Conservation (phyloP, 2,113 vertebrate genomes). For the Oreochromis niloticus region DNA sequence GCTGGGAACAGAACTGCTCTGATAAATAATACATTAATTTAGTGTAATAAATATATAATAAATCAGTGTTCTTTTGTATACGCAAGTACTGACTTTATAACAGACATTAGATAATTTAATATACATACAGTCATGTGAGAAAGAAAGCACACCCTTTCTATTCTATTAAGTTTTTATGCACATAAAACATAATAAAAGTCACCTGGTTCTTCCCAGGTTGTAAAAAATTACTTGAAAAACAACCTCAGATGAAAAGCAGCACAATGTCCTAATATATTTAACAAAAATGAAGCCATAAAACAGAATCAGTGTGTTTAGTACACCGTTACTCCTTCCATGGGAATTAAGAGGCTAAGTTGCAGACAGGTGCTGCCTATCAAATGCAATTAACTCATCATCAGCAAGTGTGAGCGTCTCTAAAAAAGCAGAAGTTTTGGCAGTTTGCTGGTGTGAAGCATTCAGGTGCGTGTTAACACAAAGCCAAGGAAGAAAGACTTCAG, state of each 20-base stretch:
- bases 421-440: not conserved
- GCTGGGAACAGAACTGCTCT: not conserved
- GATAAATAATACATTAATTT: not conserved
- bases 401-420: not conserved
- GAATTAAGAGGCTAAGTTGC: not conserved
- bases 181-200: not conserved
- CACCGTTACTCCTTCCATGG: not conserved
- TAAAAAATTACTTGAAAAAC: not conserved
- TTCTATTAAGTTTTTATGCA: not conserved
- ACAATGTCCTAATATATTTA: not conserved
- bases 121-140: not conserved
- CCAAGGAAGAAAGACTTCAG: not conserved
- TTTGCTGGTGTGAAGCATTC: not conserved
- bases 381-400: not conserved
- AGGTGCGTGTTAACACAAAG: not conserved
- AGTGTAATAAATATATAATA: not conserved
- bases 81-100: not conserved
- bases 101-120: not conserved
- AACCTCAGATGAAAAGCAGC: not conserved
- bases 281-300: not conserved
- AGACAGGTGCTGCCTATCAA: not conserved
- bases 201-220: not conserved
- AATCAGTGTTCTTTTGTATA: not conserved
- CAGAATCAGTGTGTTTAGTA: accelerated
- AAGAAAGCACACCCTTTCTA: not conserved